Evolutionary conservation across 2,797 vertebrate genomes (phyloP), one percentile per base, ranked within the genome.

Genomic region (Tadarida brasiliensis): DNA sequence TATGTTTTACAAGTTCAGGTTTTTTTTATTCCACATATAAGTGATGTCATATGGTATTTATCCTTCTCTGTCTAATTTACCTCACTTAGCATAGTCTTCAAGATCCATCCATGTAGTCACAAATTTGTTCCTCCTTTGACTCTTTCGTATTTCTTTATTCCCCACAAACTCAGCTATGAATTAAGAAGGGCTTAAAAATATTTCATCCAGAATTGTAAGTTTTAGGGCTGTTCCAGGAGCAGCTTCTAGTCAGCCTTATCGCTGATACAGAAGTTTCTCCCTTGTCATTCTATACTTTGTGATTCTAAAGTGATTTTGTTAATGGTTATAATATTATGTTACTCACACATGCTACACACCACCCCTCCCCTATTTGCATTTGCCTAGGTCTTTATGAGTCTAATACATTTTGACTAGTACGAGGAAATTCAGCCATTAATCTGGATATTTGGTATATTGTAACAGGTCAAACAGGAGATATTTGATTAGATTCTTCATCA

Each of bases 271-370:
- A 39, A 39, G 51, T 44, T 35, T 76, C 59, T 5, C 20, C 7
- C 24, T 76, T 68, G 19, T 76, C 61, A 90, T 68, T 56, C 70
- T 84, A 11, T 39, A 15, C 20, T 59, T 61, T 84, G 19, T 49
- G 26, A 90, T 70, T 84, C 78, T 93, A n/a, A 77, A 59, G 56
- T 51, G 78, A 94, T 51, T 93, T 71, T 83, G n/a, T 77, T 89
- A 67, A 47, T 59, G 68, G 35, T 76, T 26, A 30, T 74, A 56
- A 70, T 35, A 44, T 68, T 77, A 67, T n/a, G 74, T 57, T n/a
- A n/a, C n/a, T n/a, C 47, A 39, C 30, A 49, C 67, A 81, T 30
- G 3, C 28, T 67, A 81, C 11, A 57, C 5, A n/a, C 28, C 56
- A 33, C 19, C 6, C 22, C 22, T 86, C 73, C 65, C 74, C 33